phyloP scores from a whole-genome alignment of 2,113 vertebrate species.

The Myotis yumanensis region DNA sequence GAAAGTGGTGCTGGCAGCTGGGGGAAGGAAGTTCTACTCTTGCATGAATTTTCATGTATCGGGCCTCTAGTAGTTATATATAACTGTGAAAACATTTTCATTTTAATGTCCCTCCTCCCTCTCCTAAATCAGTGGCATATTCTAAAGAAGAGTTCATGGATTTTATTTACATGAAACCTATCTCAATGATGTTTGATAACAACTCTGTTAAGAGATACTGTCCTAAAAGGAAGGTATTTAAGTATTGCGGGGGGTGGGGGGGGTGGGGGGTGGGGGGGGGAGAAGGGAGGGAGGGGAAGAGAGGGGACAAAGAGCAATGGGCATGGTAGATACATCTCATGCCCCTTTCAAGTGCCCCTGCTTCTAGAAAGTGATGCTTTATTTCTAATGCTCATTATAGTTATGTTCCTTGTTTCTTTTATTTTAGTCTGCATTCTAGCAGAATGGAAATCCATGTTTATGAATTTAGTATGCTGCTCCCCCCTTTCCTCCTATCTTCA shows the following conservation, averaged over 20 bases:
- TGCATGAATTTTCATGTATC: no score
- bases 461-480: constrained; percentile 61
- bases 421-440: constrained; percentile 8
- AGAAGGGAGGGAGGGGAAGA: rapidly evolving
- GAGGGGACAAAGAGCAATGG: background rate
- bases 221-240: background rate
- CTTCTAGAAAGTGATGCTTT: background rate
- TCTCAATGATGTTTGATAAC: background rate
- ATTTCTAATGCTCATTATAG: background rate
- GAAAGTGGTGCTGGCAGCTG: no score
- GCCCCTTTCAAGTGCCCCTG: background rate
- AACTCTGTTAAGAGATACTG: background rate
- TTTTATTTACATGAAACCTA: background rate
- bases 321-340: background rate
- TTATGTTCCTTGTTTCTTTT: background rate
- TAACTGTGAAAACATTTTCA: background rate
- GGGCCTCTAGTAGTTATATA: background rate
- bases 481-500: constrained; percentile 64
- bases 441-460: constrained; percentile 30
- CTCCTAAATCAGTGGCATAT: background rate
- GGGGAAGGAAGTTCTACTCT: no score
- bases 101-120: background rate
- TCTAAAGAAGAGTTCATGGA: background rate
- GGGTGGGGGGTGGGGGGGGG: rapidly evolving
- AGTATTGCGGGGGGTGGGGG: rapidly evolving